phyloP scores from a whole-genome alignment of 1,140 invertebrate species.

The Bombus consobrinus region DNA sequence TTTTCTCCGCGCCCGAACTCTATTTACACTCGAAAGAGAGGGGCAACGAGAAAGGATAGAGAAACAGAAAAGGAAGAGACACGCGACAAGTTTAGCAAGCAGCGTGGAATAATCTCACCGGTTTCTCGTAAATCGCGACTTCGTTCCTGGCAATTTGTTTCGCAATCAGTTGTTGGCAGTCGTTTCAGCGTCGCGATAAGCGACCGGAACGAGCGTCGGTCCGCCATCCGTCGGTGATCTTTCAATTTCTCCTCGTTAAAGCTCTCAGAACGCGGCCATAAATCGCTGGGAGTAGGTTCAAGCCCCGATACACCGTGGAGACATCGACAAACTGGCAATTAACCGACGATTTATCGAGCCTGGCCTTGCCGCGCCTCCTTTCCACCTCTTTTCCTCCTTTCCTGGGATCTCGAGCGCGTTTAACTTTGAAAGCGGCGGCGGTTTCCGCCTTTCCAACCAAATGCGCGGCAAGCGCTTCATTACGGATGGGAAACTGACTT shows the following conservation, averaged over 20 bases:
- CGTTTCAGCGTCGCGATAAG: neutral
- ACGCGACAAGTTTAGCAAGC: neutral
- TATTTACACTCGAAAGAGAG: neutral
- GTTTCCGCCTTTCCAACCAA: too few species aligned
- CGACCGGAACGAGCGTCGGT: neutral
- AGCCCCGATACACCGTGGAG: neutral
- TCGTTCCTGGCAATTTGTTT: neutral
- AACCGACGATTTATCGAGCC: slow-evolving; percentile 7
- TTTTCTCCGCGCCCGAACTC: neutral
- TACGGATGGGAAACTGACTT: neutral
- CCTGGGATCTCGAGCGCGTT: neutral
- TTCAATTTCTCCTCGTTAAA: slow-evolving; percentile 17
- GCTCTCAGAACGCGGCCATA: neutral
- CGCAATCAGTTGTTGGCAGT: neutral
- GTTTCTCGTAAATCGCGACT: neutral
- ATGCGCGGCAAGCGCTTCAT: neutral
- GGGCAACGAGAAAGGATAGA: too few species aligned
- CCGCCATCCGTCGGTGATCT: neutral
- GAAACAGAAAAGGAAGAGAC: neutral
- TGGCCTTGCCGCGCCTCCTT: too few species aligned
- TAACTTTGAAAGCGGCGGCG: neutral
- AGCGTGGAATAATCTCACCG: neutral
- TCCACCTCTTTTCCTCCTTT: neutral
- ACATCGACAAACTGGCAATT: slow-evolving; percentile 22
- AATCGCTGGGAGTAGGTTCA: neutral